phyloP scores from a whole-genome alignment of 2,113 vertebrate genomes.

The Chlorodrepanis virens region DNA sequence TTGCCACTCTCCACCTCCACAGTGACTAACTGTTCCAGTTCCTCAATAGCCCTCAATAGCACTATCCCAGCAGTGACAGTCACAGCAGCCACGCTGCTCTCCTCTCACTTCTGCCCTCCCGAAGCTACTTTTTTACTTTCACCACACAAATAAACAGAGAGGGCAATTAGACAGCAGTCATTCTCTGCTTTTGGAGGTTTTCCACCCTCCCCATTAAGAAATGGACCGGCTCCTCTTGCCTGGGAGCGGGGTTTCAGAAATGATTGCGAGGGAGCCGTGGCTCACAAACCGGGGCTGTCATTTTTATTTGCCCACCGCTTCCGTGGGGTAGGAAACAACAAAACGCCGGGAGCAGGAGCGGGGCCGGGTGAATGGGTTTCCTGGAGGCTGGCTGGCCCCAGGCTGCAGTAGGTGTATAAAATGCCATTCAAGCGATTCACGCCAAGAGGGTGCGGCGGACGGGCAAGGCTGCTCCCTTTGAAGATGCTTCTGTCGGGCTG shows the following conservation, averaged over 20 bases:
- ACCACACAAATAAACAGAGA: not conserved
- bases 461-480: conserved; percentile 72
- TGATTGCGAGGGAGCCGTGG: not conserved
- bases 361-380: conserved; percentile 28
- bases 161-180: not conserved
- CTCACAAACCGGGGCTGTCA: not conserved
- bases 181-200: not conserved
- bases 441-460: not conserved
- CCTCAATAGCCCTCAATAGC: not conserved
- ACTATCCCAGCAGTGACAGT: not conserved
- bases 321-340: not conserved
- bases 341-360: not conserved
- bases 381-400: not conserved
- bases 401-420: conserved; percentile 6
- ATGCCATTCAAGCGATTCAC: conserved; percentile 44
- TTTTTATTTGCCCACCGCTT: not conserved
- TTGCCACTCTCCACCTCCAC: not conserved
- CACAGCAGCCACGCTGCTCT: not conserved
- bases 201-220: not conserved
- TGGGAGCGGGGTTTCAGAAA: not conserved
- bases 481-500: conserved; percentile 65
- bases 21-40: not conserved
- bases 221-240: not conserved
- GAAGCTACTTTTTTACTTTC: not conserved
- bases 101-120: not conserved